Percentiles rank a stretch among this genome's conserved stretches.
Conservation (phyloP, 2,888 invertebrate genomes). For the Microplitis deprimator region DNA sequence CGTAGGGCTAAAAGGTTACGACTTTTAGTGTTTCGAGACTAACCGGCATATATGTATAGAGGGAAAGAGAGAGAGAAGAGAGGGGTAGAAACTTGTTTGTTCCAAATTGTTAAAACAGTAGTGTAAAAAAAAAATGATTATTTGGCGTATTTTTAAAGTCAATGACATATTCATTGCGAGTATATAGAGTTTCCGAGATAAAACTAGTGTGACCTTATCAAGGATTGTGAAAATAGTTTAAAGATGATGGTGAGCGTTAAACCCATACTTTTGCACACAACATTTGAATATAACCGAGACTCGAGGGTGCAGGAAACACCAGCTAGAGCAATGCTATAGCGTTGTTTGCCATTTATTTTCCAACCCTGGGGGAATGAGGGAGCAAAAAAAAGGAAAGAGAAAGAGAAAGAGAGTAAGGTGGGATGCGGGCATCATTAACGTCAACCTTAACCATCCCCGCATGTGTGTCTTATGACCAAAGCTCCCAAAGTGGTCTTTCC, state of each 20-base stretch:
- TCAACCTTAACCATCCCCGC: slow-evolving; percentile 61
- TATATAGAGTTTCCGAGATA: background rate
- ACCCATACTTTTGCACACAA: background rate
- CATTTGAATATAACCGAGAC: slow-evolving; percentile 15
- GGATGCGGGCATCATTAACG: slow-evolving; percentile 67
- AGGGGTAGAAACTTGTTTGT: background rate
- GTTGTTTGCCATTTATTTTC: slow-evolving; percentile 61
- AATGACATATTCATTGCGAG: background rate
- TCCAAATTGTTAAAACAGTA: background rate
- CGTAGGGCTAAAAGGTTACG: too few species aligned
- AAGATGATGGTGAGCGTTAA: background rate
- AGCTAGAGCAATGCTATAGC: slow-evolving; percentile 18
- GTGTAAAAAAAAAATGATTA: slow-evolving; percentile 23
- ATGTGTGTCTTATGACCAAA: slow-evolving; percentile 58
- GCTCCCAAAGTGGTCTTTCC: slow-evolving; percentile 20
- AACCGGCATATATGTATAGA: too few species aligned
- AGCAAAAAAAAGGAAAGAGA: slow-evolving; percentile 45
- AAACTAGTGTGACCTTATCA: background rate
- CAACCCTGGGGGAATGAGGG: slow-evolving; percentile 46
- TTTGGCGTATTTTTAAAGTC: background rate
- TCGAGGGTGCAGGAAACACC: slow-evolving; percentile 14
- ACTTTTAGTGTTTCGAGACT: too few species aligned
- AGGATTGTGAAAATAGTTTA: slow-evolving; percentile 1
- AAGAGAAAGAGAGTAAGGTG: slow-evolving; percentile 46
- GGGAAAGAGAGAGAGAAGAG: too few species aligned